A percentile compares a stretch with the other conserved stretches of the same genome.
Conservation (phyloP, 2,888 invertebrate species). For the Megalurothrips usitatus region DNA sequence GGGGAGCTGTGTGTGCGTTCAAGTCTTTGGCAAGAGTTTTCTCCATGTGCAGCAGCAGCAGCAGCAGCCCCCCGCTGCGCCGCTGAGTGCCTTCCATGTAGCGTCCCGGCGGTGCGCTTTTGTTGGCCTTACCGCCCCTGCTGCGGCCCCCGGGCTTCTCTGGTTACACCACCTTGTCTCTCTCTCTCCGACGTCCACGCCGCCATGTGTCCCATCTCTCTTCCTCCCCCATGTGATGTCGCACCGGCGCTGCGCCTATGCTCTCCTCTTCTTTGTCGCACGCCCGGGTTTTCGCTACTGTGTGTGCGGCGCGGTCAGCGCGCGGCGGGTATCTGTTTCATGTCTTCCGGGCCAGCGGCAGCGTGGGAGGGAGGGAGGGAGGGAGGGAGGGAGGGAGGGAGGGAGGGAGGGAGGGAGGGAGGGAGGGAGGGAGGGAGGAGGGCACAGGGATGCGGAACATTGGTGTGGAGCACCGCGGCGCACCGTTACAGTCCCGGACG, state of each 20-base stretch:
- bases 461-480: too few relatives aligned
- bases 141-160: neutral
- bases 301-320: neutral
- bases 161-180: too few relatives aligned
- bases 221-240: slow-evolving; percentile 3
- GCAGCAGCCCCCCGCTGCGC: neutral
- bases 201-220: neutral
- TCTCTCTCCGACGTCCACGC: neutral
- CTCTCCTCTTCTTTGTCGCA: too few relatives aligned
- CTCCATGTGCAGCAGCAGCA: neutral
- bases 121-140: neutral
- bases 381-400: too few relatives aligned
- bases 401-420: neutral
- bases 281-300: neutral
- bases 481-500: too few relatives aligned
- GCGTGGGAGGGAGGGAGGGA: neutral
- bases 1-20: too few relatives aligned
- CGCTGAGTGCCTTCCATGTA: neutral
- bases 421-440: neutral
- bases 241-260: neutral
- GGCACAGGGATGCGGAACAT: neutral
- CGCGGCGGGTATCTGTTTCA: neutral
- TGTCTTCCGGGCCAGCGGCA: neutral
- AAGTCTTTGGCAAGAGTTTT: too few relatives aligned
- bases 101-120: neutral